Base-by-base conservation (phyloP, 2,888 invertebrate genomes). In the Slavum lentiscoides region DNA sequence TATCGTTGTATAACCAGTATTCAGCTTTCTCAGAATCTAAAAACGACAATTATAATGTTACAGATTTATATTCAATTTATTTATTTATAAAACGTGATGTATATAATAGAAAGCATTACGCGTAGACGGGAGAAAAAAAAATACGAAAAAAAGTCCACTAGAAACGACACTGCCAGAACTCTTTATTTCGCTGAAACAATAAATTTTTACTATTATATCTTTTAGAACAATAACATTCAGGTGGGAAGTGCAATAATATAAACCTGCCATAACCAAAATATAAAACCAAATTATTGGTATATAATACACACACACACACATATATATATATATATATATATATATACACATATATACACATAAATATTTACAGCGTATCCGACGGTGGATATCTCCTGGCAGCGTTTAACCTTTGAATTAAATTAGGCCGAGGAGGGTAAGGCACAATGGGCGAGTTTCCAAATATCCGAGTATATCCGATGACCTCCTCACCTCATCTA, bases 331-430 rank as follows among this genome's bases (percentile, higher is more conserved):
- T 23, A 59, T 30, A 53, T 19, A 43, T 19, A 53, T 23, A n/a
- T 6, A 55, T 19, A 15, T 21, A 66, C 19, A 23, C 43, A 75
- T 21, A 21, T 17, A 23, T 19, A 53, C 23, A 39, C 53, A 77
- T 77, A 77, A 77, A 77, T 59, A 68, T 69, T 68, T 69, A 68
- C 68, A 53, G 53, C 37, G 30, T 70, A 77, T 77, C 69, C 69
- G 6, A 77, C 37, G 69, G 77, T 62, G 69, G 62, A 77, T 77
- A 77, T 77, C 77, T 77, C 69, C 77, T 77, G 77, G 77, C 77
- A 77, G 61, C 69, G 61, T 69, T 77, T 77, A 77, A 77, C 77
- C 77, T 77, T 77, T 77, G 77, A 77, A 77, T 77, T 77, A 77
- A 77, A 77, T 77, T 77, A 77, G 77, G 37, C 77, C 62, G 30